Evolutionary conservation across 2,888 invertebrate species (phyloP), one percentile per base, ranked within the genome.

Genomic region (Iphiclides podalirius): DNA sequence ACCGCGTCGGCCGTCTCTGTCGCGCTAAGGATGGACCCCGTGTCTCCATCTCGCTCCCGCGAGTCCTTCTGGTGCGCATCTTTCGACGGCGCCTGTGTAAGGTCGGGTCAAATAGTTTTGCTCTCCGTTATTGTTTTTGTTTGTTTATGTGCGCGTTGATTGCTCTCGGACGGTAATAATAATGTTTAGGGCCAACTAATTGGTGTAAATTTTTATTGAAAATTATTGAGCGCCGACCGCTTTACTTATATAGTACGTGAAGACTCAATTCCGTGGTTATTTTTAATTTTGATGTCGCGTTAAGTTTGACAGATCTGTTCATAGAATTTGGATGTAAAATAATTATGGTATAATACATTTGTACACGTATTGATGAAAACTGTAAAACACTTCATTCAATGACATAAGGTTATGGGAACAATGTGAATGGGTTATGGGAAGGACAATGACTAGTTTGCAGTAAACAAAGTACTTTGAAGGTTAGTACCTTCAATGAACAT

Each of bases 151-250:
- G 28, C 50, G 64, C 61, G 80, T 75, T 81, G 85, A 84, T 85
- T 82, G 77, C 71, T 72, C 66, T 62, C 66, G 72, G 31, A 65
- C 66, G 58, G 68, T 86, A 82, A 87, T 86, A 84, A 87, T 74
- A 83, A 83, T 82, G 81, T 83, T 86, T 85, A 81, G 67, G 66
- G 59, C 55, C 64, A 70, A 75, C 83, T 85, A 86, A 87, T 87
- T 85, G 84, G 77, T 84, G 80, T 82, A 82, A 78, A 80, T 75
- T 80, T 81, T 80, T 82, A 85, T 86, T 87, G 73, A 79, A 79
- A 83, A 81, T 73, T 75, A 83, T 67, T 59, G 58, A 38, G n/a
- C 11, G n/a, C 13, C 15, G n/a, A 3, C 20, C 4, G 20, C 6
- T 20, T 3, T 20, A 4, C 20, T 39, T 38, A 6, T 2, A 20